phyloP scores from a whole-genome alignment of 1,140 invertebrate genomes.

The Olivierus martensii region DNA sequence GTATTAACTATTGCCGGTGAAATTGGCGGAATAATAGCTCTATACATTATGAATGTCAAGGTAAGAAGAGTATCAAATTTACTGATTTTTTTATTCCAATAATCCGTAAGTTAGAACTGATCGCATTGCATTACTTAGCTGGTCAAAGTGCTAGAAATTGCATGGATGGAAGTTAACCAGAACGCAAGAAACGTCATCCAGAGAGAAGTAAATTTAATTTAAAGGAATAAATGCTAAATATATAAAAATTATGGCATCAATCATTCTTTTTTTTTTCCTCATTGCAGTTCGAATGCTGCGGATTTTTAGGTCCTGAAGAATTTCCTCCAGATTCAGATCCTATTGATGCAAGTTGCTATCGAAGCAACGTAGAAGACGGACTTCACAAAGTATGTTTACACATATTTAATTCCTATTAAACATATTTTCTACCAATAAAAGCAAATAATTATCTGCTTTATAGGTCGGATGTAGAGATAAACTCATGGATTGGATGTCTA shows the following conservation, averaged over 20 bases:
- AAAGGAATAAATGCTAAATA: too few species aligned
- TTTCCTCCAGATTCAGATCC: constrained; percentile 32
- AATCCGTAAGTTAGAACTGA: too few species aligned
- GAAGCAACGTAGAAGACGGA: constrained; percentile 4
- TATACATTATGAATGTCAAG: constrained; percentile 29
- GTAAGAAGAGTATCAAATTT: constrained; percentile 20
- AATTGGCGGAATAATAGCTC: constrained; percentile 30
- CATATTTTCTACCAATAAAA: not conserved
- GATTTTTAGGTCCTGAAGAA: constrained; percentile 32
- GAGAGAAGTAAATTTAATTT: constrained; percentile 24
- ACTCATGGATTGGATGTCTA: constrained; percentile 28
- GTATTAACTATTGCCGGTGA: constrained; percentile 28
- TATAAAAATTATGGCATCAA: too few species aligned
- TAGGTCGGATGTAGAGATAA: constrained; percentile 29
- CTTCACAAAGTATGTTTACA: constrained; percentile 12
- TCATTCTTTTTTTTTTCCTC: too few species aligned
- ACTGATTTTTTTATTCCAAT: too few species aligned
- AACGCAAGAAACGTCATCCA: constrained; percentile 32
- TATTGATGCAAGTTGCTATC: constrained; percentile 33
- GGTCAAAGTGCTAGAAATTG: constrained; percentile 26
- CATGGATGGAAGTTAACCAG: constrained; percentile 35
- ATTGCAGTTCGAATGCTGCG: constrained; percentile 36
- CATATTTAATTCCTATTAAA: not conserved
- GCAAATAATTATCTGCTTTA: not conserved
- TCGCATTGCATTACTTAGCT: not conserved